phyloP scores from a whole-genome alignment of 2,113 vertebrate genomes.

The Epinephelus moara region DNA sequence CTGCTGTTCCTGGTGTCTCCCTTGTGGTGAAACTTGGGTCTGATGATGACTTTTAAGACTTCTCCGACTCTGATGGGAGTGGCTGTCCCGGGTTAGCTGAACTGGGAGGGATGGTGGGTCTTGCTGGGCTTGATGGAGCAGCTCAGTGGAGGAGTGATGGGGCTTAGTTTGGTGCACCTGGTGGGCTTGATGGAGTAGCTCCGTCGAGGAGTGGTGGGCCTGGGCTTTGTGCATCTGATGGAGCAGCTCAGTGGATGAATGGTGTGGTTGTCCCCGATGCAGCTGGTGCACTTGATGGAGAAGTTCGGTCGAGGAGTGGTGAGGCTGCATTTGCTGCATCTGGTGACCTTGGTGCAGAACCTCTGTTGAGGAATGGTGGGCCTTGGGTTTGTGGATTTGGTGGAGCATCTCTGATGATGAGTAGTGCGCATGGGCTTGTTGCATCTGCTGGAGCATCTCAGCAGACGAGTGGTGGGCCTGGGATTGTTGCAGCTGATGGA shows the following conservation, averaged over 20 bases:
- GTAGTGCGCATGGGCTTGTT: conserved; percentile 67
- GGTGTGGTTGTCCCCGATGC: conserved; percentile 68
- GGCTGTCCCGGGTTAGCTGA: conserved; percentile 73
- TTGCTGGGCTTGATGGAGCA: conserved; percentile 76
- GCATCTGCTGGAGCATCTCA: conserved; percentile 76
- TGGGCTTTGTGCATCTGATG: conserved; percentile 71
- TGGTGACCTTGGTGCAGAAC: conserved; percentile 74
- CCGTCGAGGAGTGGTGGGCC: conserved; percentile 73
- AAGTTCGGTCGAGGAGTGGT: conserved; percentile 78
- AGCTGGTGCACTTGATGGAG: conserved; percentile 79
- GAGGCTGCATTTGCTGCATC: conserved; percentile 68
- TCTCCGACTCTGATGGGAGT: conserved; percentile 74
- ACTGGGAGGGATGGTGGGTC: conserved; percentile 68
- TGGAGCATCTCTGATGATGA: conserved; percentile 75
- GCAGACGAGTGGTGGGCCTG: conserved; percentile 69
- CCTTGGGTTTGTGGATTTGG: conserved; percentile 73
- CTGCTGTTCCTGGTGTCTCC: conserved; percentile 74
- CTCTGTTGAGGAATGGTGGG: conserved; percentile 74
- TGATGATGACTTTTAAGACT: conserved; percentile 77
- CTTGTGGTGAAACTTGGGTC: conserved; percentile 63
- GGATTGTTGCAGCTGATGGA: conserved; percentile 73
- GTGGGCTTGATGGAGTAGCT: conserved; percentile 74
- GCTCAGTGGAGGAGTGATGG: conserved; percentile 79
- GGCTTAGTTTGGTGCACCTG: conserved; percentile 72
- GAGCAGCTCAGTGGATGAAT: conserved; percentile 76